Base-by-base conservation (phyloP, 2,888 invertebrate genomes). In the Dyspetes luteomarginatus region DNA sequence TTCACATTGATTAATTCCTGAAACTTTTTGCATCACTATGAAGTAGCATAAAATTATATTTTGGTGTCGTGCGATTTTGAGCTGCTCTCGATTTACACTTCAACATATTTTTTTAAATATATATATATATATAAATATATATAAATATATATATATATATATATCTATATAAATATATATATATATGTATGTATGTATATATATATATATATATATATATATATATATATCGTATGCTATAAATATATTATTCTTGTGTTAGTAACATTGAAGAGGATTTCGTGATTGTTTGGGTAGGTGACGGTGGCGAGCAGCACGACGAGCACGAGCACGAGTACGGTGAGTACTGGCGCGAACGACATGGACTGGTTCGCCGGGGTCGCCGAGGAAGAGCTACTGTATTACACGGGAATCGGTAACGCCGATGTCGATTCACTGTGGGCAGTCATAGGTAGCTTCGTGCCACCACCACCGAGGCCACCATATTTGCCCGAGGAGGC, bases 401-500 rank as follows among this genome's bases (percentile, higher is more conserved):
- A 92, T 87, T 92, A 91, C 85, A 89, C 91, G 62, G 89, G 90
- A 58, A 85, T 88, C 72, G 87, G 89, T 60, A 90, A 89, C 85
- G 91, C 91, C 60, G 86, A 86, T 84, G 85, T 90, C 73, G 92
- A 92, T 81, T 92, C 91, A 60, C 87, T 92, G 28, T 92, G 91
- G 90, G 90, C 92, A 80, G 91, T 92, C 78, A 91, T 92, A 77
- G 90, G 91, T 15, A 92, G 93, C 86, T 95, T 95, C 91, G 94
- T 95, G 85, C 95, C 95, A 82, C 95, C 95, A 80, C 95, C 95
- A 76, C 95, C 95, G 36, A 92, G 95, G 85, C 94, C 95, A 71
- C 93, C 95, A 62, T 94, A 94, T 90, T 93, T 95, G 83, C 91
- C 92, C 26, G 95, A 95, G 88, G 94, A 95, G 84, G 93, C 93